phyloP scores from a whole-genome alignment of 2,113 vertebrate genomes.

The Odontophorus gujanensis region DNA sequence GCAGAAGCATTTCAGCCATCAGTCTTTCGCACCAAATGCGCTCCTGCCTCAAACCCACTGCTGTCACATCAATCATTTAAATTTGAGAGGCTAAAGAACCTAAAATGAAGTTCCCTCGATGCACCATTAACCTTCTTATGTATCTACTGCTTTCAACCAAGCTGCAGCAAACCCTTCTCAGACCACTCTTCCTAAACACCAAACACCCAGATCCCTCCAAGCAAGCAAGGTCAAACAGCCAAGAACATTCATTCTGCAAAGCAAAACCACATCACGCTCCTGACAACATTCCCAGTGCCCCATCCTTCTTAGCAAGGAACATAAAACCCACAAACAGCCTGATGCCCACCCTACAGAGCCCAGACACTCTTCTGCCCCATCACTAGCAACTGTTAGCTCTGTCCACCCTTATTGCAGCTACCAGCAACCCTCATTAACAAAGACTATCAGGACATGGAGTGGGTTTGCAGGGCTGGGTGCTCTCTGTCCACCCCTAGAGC shows the following conservation, averaged over 20 bases:
- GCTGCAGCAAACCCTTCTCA: neutral
- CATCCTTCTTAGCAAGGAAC: neutral
- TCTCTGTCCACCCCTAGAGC: neutral
- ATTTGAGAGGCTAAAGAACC: neutral
- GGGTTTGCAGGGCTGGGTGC: neutral
- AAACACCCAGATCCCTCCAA: neutral
- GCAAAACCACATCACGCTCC: neutral
- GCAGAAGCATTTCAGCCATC: neutral
- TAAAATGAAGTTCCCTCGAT: neutral
- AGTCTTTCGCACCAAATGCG: neutral
- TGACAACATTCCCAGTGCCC: accelerated
- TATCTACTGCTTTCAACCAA: neutral
- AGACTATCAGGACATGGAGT: neutral
- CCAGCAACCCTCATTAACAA: neutral
- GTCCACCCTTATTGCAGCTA: accelerated
- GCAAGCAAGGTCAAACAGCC: neutral
- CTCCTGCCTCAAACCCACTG: neutral
- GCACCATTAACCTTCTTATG: conserved; percentile 35
- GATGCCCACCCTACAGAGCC: neutral
- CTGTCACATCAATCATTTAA: neutral
- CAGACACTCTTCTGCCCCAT: neutral
- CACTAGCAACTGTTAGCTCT: neutral
- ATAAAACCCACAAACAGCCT: neutral
- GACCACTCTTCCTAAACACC: neutral
- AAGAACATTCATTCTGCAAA: neutral